phyloP scores from a whole-genome alignment of 1,140 invertebrate species.

The Drosophila pseudoobscura region DNA sequence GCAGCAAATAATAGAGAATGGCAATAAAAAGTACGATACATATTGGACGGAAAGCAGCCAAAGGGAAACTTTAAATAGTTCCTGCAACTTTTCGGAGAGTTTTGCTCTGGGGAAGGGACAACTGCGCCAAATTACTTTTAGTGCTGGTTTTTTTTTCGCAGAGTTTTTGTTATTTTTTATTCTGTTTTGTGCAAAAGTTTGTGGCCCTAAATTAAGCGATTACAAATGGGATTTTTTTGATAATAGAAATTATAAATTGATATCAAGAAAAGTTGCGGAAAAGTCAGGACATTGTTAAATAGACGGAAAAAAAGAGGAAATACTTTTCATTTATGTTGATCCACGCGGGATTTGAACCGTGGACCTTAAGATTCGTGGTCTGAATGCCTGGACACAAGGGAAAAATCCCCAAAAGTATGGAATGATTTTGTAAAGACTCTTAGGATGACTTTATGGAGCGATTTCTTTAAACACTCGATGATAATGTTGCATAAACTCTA shows the following conservation, averaged over 20 bases:
- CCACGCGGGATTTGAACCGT: conserved; percentile 5
- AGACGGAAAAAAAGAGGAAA: neutral
- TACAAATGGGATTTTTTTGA: conserved; percentile 65
- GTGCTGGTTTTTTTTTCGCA: conserved; percentile 34
- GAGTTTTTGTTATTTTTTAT: conserved; percentile 38
- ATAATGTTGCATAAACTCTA: conserved; percentile 22
- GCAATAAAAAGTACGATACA: conserved; percentile 76
- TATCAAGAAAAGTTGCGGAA: conserved; percentile 41
- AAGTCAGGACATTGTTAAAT: neutral
- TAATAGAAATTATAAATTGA: conserved; percentile 65
- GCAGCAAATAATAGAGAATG: conserved; percentile 69
- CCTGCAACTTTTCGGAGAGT: conserved; percentile 65
- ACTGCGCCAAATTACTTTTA: conserved; percentile 66
- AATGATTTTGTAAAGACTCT: neutral
- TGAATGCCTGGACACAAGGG: neutral
- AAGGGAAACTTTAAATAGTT: conserved; percentile 73
- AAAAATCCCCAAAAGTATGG: conserved; percentile 32
- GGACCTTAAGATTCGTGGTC: neutral
- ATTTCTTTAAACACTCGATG: conserved; percentile 24
- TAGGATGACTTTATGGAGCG: neutral
- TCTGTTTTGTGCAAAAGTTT: conserved; percentile 60
- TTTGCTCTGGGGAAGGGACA: conserved; percentile 23
- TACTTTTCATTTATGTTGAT: neutral
- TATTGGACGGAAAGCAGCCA: conserved; percentile 50
- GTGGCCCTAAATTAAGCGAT: conserved; percentile 69